A percentile compares a stretch with the other conserved stretches of the same genome.
phyloP scores from a whole-genome alignment of 2,888 invertebrate species.

The Lydus trimaculatus region DNA sequence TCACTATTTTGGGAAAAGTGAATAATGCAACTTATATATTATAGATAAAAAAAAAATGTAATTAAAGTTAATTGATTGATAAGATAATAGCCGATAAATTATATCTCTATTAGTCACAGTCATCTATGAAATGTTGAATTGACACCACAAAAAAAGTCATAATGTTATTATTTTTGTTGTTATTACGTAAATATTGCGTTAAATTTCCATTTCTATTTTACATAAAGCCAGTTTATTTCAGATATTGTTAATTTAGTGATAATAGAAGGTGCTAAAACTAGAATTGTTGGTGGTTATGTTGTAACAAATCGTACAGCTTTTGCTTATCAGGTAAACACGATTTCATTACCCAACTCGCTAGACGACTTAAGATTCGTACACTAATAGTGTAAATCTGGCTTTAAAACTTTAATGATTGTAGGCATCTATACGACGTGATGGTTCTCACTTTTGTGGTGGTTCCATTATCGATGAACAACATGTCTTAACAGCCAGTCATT shows the following conservation, averaged over 20 bases:
- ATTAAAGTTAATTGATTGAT: neutral
- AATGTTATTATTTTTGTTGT: neutral
- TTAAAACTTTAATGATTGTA: neutral
- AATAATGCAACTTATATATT: too few species aligned
- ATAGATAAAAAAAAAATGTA: too few species aligned
- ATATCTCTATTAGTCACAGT: neutral
- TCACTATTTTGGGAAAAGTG: too few species aligned
- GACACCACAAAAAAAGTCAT: neutral
- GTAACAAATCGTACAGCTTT: slow-evolving; percentile 16
- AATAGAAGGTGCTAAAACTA: neutral
- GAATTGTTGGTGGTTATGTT: slow-evolving; percentile 15
- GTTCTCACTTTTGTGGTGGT: slow-evolving; percentile 20
- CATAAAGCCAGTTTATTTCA: neutral
- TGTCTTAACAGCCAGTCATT: slow-evolving; percentile 24
- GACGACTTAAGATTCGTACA: too few species aligned
- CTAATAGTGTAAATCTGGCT: neutral
- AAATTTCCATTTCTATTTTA: neutral
- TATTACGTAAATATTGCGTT: neutral
- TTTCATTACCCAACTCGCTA: too few species aligned
- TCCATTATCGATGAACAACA: slow-evolving; percentile 22
- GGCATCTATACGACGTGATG: slow-evolving; percentile 15
- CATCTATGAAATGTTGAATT: neutral
- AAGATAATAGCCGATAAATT: neutral
- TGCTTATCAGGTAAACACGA: slow-evolving; percentile 20
- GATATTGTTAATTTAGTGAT: neutral